phyloP scores from a whole-genome alignment of 2,888 invertebrate genomes.

The Deroplatys truncata region DNA sequence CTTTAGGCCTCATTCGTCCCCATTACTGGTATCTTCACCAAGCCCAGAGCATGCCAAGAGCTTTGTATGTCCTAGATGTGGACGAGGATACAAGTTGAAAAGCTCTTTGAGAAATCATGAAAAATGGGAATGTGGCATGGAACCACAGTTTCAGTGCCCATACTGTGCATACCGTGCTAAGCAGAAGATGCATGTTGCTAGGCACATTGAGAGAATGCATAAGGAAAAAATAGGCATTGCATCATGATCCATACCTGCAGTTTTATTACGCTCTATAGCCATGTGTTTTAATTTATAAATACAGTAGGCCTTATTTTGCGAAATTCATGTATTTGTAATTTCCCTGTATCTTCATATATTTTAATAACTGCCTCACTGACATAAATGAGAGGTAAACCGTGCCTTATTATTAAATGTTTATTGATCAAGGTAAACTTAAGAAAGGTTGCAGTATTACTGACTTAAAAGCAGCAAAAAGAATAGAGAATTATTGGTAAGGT shows the following conservation, averaged over 20 bases:
- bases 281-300: neutral
- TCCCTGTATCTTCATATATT: too few relatives aligned
- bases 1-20: conserved; percentile 7
- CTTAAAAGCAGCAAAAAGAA: too few relatives aligned
- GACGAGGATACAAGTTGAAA: conserved; percentile 80
- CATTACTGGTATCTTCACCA: conserved; percentile 3
- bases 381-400: too few relatives aligned
- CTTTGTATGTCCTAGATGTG: conserved; percentile 68
- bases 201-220: conserved; percentile 41
- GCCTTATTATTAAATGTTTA: too few relatives aligned
- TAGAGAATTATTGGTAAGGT: too few relatives aligned
- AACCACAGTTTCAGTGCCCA: conserved; percentile 65
- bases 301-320: too few relatives aligned
- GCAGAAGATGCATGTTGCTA: conserved; percentile 46
- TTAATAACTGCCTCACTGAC: too few relatives aligned
- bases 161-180: conserved; percentile 66
- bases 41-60: conserved; percentile 19
- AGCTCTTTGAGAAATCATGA: conserved; percentile 79
- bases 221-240: conserved; percentile 28
- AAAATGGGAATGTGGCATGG: conserved; percentile 77
- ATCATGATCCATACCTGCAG: neutral
- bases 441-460: too few relatives aligned
- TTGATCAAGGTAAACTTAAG: too few relatives aligned
- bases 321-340: too few relatives aligned
- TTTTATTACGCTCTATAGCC: neutral